A percentile compares a stretch with the other conserved stretches of the same genome.
These are phyloP conservation scores for Corythornis leucogaster DNA, from an alignment of 2,797 vertebrate species.

Conservation along the genomic window DNA sequence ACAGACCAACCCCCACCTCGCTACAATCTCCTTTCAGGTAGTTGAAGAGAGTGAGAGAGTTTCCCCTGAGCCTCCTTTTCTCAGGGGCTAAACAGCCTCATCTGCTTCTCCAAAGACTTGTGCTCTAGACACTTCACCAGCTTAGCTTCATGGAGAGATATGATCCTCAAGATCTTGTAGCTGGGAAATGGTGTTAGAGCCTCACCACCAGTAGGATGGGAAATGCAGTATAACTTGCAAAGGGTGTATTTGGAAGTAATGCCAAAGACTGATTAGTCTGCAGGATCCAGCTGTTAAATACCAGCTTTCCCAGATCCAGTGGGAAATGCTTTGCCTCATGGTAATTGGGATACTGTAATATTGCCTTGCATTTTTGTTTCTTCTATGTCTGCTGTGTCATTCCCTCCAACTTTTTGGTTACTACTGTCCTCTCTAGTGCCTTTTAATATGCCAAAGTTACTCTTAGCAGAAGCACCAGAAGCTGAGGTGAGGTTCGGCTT, in stretches of 20 bases:
- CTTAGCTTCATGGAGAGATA: neutral
- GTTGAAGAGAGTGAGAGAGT: neutral
- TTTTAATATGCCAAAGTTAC: constrained; percentile 9
- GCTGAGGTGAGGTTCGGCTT: neutral
- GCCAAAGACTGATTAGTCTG: neutral
- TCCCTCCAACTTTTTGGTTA: neutral
- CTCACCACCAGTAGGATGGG: neutral
- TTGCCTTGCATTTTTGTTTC: neutral
- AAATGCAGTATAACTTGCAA: neutral
- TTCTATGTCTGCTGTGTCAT: neutral
- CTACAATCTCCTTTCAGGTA: neutral
- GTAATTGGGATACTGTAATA: neutral
- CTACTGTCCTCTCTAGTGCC: neutral
- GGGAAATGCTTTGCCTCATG: neutral
- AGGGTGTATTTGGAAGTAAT: neutral
- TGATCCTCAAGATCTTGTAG: neutral
- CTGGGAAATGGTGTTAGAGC: neutral
- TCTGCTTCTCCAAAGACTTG: neutral
- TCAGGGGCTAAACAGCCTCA: neutral
- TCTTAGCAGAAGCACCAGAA: neutral
- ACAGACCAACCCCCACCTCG: accelerated
- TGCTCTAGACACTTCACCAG: neutral
- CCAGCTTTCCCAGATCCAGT: neutral
- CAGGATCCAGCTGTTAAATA: constrained; percentile 12
- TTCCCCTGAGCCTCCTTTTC: neutral